phyloP scores from a whole-genome alignment of 2,113 vertebrate genomes.

The Aspidoscelis tigris region DNA sequence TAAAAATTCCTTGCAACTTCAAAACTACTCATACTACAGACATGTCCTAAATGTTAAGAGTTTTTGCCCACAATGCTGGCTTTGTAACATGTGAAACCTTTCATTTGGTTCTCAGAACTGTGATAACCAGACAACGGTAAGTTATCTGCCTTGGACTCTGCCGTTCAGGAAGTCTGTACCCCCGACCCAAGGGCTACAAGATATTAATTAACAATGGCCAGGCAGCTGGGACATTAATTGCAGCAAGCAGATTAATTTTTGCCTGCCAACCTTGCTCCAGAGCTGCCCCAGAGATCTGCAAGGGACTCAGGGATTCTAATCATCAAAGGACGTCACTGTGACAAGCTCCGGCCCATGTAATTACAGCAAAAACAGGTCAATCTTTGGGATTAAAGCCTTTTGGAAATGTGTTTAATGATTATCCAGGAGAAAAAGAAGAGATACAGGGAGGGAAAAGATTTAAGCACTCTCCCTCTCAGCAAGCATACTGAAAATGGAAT shows the following conservation, averaged over 20 bases:
- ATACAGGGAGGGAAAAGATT: not conserved
- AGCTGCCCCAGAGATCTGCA: not conserved
- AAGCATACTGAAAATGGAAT: rapidly evolving
- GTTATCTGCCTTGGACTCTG: not conserved
- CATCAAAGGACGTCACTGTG: conserved; percentile 21
- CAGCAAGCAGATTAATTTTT: conserved; percentile 25
- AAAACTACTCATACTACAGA: not conserved
- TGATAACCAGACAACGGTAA: not conserved
- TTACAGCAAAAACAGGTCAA: conserved; percentile 56
- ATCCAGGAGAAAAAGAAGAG: not conserved
- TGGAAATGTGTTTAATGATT: conserved; percentile 37
- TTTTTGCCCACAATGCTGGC: not conserved
- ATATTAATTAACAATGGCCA: not conserved
- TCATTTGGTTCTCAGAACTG: rapidly evolving
- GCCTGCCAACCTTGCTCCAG: rapidly evolving
- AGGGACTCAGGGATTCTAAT: conserved; percentile 14
- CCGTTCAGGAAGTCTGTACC: not conserved
- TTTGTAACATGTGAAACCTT: not conserved
- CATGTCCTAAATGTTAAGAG: rapidly evolving
- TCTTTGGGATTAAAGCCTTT: conserved; percentile 54
- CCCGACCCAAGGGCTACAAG: not conserved
- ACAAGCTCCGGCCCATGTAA: not conserved
- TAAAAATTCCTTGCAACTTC: not conserved
- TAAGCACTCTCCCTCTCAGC: not conserved
- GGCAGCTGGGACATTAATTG: not conserved